Percentiles rank a stretch among this genome's conserved stretches.
These are phyloP conservation scores for Coptodon bakossiorum DNA, from an alignment of 2,113 vertebrate species.

Conservation along the genomic window DNA sequence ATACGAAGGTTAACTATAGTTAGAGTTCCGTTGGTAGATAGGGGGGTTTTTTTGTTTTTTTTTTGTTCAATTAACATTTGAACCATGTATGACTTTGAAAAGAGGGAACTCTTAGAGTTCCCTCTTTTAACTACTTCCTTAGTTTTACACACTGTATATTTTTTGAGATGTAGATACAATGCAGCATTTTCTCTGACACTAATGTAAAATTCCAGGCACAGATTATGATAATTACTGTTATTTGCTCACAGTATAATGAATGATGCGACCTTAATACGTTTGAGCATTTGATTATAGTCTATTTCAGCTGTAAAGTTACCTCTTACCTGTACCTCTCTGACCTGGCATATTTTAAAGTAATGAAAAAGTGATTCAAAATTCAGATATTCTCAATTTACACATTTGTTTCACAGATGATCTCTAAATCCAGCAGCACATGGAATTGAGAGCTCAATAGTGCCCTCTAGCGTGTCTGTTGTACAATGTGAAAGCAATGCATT, in stretches of 20 bases:
- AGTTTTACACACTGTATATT: background rate
- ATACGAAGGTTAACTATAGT: background rate
- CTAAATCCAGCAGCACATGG: background rate
- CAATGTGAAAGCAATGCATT: background rate
- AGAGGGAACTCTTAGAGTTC: background rate
- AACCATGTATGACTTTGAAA: background rate
- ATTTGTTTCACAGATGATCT: background rate
- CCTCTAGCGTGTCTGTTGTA: background rate
- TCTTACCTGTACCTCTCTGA: background rate
- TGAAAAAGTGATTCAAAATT: background rate
- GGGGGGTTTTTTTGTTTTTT: rapidly evolving
- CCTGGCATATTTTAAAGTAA: background rate
- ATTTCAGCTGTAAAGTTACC: rapidly evolving
- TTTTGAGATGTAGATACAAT: background rate
- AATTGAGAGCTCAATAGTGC: background rate
- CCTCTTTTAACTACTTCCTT: background rate
- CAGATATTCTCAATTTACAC: background rate
- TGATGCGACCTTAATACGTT: background rate
- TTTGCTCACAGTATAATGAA: background rate
- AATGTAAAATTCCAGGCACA: background rate
- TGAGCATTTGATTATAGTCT: background rate
- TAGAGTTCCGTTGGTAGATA: background rate
- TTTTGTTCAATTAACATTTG: background rate
- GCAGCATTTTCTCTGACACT: background rate
- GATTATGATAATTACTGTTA: background rate